Conservation (phyloP, 2,797 vertebrate genomes). For the Neosalanx taihuensis region DNA sequence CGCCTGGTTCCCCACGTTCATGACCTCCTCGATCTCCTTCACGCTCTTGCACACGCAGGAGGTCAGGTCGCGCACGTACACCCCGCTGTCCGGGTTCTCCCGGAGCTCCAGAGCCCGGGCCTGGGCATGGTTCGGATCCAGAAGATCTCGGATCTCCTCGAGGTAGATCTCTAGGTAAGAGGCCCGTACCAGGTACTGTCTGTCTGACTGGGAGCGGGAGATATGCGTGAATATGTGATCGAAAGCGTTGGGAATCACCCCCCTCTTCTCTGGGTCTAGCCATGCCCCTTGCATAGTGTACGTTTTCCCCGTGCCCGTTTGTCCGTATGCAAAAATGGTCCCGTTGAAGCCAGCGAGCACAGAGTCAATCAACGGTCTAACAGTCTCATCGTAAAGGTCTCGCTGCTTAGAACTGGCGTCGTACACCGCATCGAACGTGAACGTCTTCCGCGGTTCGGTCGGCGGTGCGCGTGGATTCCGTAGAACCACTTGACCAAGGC, state of each 20-base stretch:
- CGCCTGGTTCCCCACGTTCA: constrained; percentile 92
- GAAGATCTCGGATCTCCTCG: constrained; percentile 92
- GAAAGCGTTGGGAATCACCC: constrained; percentile 90
- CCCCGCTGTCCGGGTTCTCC: constrained; percentile 88
- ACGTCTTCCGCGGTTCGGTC: constrained; percentile 87
- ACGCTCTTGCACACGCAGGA: constrained; percentile 96
- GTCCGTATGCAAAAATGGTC: constrained; percentile 92
- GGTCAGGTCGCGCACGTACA: constrained; percentile 93
- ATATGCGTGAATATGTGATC: constrained; percentile 98
- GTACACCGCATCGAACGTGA: constrained; percentile 94
- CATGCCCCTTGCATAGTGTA: constrained; percentile 96
- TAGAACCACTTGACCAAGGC: constrained; percentile 90
- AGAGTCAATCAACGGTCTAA: constrained; percentile 87
- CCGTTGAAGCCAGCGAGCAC: constrained; percentile 93
- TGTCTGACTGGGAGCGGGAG: constrained; percentile 89
- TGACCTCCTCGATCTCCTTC: constrained; percentile 94
- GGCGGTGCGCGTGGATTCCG: constrained; percentile 81
- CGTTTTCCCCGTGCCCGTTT: constrained; percentile 95
- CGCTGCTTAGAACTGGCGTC: constrained; percentile 85
- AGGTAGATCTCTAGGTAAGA: constrained; percentile 97
- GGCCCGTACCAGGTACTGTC: constrained; percentile 92
- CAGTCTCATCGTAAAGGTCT: constrained; percentile 91
- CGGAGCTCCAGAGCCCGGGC: constrained; percentile 87
- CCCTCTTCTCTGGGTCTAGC: constrained; percentile 85
- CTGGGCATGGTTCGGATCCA: constrained; percentile 64